phyloP scores from a whole-genome alignment of 1,140 invertebrate genomes.

The Lepidotrigona ventralis region DNA sequence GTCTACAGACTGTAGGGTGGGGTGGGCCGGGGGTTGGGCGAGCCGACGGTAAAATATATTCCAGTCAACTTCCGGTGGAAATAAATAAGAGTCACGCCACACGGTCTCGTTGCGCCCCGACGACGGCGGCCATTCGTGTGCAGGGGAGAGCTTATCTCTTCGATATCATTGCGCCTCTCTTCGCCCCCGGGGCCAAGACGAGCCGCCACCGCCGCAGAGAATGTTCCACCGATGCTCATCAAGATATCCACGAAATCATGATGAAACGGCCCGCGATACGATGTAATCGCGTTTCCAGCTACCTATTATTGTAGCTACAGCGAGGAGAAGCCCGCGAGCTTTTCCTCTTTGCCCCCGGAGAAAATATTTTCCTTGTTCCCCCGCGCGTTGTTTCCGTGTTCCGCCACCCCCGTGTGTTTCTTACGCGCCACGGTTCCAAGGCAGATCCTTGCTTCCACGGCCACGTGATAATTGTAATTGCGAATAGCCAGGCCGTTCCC shows the following conservation, averaged over 20 bases:
- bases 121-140: constrained; percentile 71
- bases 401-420: not conserved
- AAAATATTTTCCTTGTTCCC: constrained; percentile 33
- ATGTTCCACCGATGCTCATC: constrained; percentile 57
- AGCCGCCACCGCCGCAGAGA: constrained; percentile 37
- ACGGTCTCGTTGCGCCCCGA: constrained; percentile 70
- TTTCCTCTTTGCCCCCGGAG: not conserved
- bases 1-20: constrained; percentile 13
- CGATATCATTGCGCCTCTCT: constrained; percentile 68
- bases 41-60: constrained; percentile 78
- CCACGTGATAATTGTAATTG: constrained; percentile 10
- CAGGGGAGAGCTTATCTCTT: constrained; percentile 75
- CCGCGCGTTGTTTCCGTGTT: not conserved
- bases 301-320: constrained; percentile 1
- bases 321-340: constrained; percentile 22
- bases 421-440: too few relatives aligned
- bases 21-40: constrained; percentile 53
- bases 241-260: constrained; percentile 54
- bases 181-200: constrained; percentile 36
- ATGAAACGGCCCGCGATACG: constrained; percentile 39
- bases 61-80: constrained; percentile 79
- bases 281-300: constrained; percentile 33
- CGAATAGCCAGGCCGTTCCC: not conserved
- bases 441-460: not conserved
- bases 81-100: constrained; percentile 81